Evolutionary conservation across 2,797 vertebrate species (phyloP).

Genomic region (Salarias fasciatus): DNA sequence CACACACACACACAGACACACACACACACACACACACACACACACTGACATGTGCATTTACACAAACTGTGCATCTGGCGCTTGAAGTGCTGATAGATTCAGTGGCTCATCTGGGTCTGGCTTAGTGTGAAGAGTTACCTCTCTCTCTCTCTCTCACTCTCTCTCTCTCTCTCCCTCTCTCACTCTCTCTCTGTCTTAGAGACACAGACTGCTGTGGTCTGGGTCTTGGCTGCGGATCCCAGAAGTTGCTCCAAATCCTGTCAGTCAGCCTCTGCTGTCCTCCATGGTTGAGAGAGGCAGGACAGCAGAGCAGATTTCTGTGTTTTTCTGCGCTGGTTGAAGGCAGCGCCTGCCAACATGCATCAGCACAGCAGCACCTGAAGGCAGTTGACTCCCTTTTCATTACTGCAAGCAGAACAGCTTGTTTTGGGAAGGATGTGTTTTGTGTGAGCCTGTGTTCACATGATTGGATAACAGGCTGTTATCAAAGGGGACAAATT

Average conservation of each 20-base stretch:
- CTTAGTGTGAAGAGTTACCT: slow-evolving; percentile 66
- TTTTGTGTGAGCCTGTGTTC: slow-evolving; percentile 43
- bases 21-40: slow-evolving; percentile 46
- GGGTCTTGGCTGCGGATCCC: slow-evolving; percentile 74
- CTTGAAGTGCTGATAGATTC: slow-evolving; percentile 68
- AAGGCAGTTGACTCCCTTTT: slow-evolving; percentile 75
- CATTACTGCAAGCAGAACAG: slow-evolving; percentile 70
- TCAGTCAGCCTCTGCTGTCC: slow-evolving; percentile 80
- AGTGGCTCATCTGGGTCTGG: slow-evolving; percentile 63
- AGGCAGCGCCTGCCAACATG: slow-evolving; percentile 75
- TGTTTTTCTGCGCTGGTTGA: slow-evolving; percentile 68
- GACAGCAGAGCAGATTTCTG: slow-evolving; percentile 81
- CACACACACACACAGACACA: slow-evolving; percentile 9
- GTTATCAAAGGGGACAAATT: slow-evolving; percentile 60
- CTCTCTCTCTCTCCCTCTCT: too few relatives aligned
- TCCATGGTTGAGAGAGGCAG: slow-evolving; percentile 78
- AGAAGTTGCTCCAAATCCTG: slow-evolving; percentile 80
- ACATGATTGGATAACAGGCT: slow-evolving; percentile 38
- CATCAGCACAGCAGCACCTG: slow-evolving; percentile 74
- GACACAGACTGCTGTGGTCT: slow-evolving; percentile 63
- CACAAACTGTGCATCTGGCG: slow-evolving; percentile 60
- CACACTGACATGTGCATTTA: slow-evolving; percentile 36
- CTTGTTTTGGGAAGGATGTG: slow-evolving; percentile 58
- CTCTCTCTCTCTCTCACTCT: slow-evolving; percentile 11
- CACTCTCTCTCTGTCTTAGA: slow-evolving; percentile 36